Evolutionary conservation across 2,888 invertebrate genomes (phyloP).

Genomic region (Malacosoma neustria): DNA sequence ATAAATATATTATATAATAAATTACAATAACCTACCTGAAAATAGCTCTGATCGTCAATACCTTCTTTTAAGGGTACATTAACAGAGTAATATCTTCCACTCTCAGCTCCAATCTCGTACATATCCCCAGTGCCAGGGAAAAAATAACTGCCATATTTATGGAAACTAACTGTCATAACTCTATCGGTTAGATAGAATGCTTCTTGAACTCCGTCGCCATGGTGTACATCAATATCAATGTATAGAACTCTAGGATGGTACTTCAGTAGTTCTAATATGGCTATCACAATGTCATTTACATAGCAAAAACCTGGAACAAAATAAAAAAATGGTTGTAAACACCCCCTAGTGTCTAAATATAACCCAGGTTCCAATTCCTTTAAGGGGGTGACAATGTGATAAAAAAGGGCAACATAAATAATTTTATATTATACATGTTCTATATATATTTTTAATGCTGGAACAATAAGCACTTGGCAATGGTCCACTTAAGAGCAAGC

Average conservation of each 20-base stretch:
- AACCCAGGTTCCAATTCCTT: too few relatives aligned
- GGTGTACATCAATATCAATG: constrained; percentile 99
- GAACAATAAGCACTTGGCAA: too few relatives aligned
- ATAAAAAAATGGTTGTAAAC: too few relatives aligned
- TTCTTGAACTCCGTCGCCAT: constrained; percentile 97
- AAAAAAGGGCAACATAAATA: too few relatives aligned
- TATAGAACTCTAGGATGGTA: constrained; percentile 96
- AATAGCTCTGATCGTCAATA: constrained; percentile 94
- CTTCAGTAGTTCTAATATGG: constrained; percentile 94
- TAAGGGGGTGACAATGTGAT: too few relatives aligned
- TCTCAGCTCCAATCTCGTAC: constrained; percentile 98
- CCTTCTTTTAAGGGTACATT: constrained; percentile 99
- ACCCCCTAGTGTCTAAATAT: too few relatives aligned
- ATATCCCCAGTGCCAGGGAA: constrained; percentile 99
- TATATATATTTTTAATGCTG: too few relatives aligned
- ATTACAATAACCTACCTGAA: constrained; percentile 74
- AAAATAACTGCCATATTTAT: constrained; percentile 98
- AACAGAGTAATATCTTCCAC: constrained; percentile 96
- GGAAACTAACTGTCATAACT: constrained; percentile 99
- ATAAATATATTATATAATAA: not conserved
- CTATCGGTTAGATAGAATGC: constrained; percentile 97
- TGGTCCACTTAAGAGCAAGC: too few relatives aligned
- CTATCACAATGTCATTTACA: constrained; percentile 99
- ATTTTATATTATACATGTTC: too few relatives aligned
- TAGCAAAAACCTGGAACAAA: constrained; percentile 91